Evolutionary conservation across 35 echinoderm and acorn worm species (phyloP).

Genomic region (Ophioderma brevispina): DNA sequence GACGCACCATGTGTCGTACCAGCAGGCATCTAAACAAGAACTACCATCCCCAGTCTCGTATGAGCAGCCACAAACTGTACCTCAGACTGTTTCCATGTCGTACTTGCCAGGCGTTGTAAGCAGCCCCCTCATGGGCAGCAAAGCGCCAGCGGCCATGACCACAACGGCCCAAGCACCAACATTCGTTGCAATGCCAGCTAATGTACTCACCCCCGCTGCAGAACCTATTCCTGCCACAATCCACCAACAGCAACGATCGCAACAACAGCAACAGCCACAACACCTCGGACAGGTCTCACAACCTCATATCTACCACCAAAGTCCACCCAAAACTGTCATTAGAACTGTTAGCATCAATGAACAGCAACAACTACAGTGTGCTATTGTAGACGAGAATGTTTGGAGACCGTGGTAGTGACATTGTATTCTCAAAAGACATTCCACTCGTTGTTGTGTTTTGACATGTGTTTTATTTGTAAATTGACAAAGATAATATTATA

Average conservation of each 20-base stretch:
- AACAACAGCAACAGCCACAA: neutral
- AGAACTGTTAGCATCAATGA: conserved; percentile 19
- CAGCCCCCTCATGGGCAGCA: conserved; percentile 13
- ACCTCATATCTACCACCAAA: conserved; percentile 4
- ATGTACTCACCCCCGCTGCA: neutral
- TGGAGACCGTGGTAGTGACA: conserved; percentile 54
- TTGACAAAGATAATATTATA: too few species aligned
- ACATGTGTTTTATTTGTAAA: too few species aligned
- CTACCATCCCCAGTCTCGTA: neutral
- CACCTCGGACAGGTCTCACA: neutral
- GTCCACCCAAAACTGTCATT: conserved; percentile 38
- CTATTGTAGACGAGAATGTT: conserved; percentile 20
- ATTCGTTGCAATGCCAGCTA: conserved; percentile 20
- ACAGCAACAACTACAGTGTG: neutral
- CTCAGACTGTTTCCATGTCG: neutral
- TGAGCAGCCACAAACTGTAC: neutral
- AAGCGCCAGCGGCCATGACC: neutral
- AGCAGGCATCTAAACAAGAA: neutral
- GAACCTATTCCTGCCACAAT: neutral
- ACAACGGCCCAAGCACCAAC: conserved; percentile 28
- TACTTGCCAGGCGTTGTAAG: neutral
- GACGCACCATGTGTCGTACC: neutral
- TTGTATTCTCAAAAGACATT: neutral
- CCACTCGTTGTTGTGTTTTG: neutral
- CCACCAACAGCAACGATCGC: neutral